Evolutionary conservation across 2,888 invertebrate species (phyloP).

Genomic region (Hirtodrosophila duncani): DNA sequence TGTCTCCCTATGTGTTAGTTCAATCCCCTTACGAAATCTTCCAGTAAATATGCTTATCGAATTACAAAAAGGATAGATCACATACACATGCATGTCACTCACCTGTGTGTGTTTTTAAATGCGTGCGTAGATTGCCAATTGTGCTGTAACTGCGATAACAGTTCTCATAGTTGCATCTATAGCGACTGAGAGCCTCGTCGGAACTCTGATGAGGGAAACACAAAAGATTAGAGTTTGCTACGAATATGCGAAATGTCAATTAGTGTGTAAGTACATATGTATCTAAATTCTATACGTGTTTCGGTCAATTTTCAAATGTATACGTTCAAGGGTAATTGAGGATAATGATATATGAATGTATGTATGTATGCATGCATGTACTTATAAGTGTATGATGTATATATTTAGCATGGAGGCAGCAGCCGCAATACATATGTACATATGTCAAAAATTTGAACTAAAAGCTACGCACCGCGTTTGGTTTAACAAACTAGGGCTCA

Average conservation of each 20-base stretch:
- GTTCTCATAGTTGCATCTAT: constrained; percentile 92
- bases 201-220: constrained; percentile 60
- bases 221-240: constrained; percentile 6
- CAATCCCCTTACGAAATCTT: too few relatives aligned
- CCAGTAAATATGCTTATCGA: too few relatives aligned
- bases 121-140: constrained; percentile 94
- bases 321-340: too few relatives aligned
- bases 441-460: too few relatives aligned
- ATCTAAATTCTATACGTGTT: too few relatives aligned
- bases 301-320: too few relatives aligned
- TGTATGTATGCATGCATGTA: too few relatives aligned
- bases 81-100: constrained; percentile 47
- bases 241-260: neutral
- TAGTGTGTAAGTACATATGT: constrained; percentile 41
- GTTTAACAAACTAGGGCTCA: constrained; percentile 52
- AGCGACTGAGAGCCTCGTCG: constrained; percentile 81
- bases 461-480: constrained; percentile 60
- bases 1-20: too few relatives aligned
- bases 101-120: constrained; percentile 98
- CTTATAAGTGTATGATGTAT: too few relatives aligned
- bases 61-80: neutral
- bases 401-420: too few relatives aligned
- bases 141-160: constrained; percentile 94
- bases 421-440: too few relatives aligned
- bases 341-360: too few relatives aligned